Conservation (phyloP, 2,113 vertebrate genomes). For the Chamaetylas fuelleborni region DNA sequence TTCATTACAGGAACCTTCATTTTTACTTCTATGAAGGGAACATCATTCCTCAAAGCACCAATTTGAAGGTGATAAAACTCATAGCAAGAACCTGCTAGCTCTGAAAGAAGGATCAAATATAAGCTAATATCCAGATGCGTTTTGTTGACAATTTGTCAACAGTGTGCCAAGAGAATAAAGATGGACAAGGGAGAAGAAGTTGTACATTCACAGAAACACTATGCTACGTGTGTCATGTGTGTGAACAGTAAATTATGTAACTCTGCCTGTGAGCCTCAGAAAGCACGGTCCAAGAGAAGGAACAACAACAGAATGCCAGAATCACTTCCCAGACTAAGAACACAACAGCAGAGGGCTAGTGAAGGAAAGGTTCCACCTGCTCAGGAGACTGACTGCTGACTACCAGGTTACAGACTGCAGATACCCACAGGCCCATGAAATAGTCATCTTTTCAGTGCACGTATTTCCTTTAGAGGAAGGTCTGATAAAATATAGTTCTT, state of each 20-base stretch:
- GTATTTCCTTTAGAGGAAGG: background rate
- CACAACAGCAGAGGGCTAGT: background rate
- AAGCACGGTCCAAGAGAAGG: background rate
- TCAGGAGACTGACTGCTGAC: background rate
- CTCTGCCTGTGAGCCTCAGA: background rate
- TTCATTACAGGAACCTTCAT: background rate
- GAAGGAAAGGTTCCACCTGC: background rate
- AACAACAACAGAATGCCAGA: accelerated
- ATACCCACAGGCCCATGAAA: background rate
- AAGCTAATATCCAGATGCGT: background rate
- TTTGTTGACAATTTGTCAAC: background rate
- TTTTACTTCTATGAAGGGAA: background rate
- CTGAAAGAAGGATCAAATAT: accelerated
- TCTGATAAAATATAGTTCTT: background rate
- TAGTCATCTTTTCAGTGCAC: background rate
- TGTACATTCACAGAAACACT: background rate
- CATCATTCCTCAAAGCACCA: background rate
- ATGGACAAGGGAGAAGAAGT: background rate
- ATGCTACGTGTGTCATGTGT: accelerated
- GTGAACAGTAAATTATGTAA: background rate
- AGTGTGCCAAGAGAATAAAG: background rate
- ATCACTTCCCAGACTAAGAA: background rate
- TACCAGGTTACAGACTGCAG: background rate
- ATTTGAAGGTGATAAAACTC: background rate
- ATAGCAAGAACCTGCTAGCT: background rate